These are phyloP conservation scores for Gerris buenoi DNA, from an alignment of 1,140 invertebrate species.

Conservation along the genomic window DNA sequence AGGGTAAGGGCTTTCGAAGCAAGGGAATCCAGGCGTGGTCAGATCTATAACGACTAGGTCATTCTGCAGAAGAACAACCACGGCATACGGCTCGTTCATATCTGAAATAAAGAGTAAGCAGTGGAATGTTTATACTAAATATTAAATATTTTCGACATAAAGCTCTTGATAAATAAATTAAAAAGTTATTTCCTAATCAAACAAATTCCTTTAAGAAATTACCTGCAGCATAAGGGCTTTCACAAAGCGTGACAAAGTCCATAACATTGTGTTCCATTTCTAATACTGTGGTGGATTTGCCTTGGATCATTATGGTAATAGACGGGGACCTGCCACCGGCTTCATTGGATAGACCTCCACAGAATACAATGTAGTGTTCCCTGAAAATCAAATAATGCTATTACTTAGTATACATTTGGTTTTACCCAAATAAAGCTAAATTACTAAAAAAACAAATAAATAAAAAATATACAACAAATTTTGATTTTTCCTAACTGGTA, in stretches of 20 bases:
- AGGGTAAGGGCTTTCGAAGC: slow-evolving; percentile 97
- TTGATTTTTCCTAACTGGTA: no score
- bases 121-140: no score
- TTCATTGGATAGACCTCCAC: slow-evolving; percentile 82
- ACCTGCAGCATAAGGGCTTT: slow-evolving; percentile 85
- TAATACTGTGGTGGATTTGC: slow-evolving; percentile 85
- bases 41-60: slow-evolving; percentile 97
- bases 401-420: no score
- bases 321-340: slow-evolving; percentile 78
- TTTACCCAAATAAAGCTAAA: no score
- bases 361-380: slow-evolving; percentile 84
- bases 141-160: no score
- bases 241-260: slow-evolving; percentile 89
- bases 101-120: slow-evolving; percentile 44
- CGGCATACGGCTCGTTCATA: slow-evolving; percentile 90
- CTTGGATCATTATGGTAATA: slow-evolving; percentile 87
- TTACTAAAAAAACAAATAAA: no score
- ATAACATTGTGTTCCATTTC: slow-evolving; percentile 99
- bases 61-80: slow-evolving; percentile 92
- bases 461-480: no score
- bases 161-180: no score
- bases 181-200: no score
- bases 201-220: no score
- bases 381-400: slow-evolving; percentile 39
- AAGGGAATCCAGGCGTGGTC: slow-evolving; percentile 84